Conservation (phyloP, 2,888 invertebrate species). For the Dryadula phaetusa region DNA sequence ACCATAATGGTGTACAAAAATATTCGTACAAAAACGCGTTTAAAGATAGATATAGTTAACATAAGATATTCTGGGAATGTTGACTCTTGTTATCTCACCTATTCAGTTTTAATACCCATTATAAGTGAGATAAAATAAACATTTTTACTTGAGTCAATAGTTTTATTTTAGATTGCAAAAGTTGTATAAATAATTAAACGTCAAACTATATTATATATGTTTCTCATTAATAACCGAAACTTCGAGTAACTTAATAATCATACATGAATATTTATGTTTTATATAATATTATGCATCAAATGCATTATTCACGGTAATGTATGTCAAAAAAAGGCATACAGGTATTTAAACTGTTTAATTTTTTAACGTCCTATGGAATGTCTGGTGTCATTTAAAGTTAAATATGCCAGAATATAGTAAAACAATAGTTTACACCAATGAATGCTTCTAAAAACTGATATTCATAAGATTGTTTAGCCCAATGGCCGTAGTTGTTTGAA, state of each 20-base stretch:
- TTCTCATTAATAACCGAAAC: neutral
- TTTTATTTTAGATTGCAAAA: constrained; percentile 2
- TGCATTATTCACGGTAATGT: neutral
- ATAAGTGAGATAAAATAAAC: constrained; percentile 4
- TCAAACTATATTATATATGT: neutral
- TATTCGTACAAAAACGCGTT: neutral
- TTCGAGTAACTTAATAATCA: neutral
- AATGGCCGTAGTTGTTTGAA: neutral
- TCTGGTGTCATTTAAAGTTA: neutral
- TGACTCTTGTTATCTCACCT: neutral
- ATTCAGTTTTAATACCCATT: neutral
- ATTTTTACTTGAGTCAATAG: constrained; percentile 1
- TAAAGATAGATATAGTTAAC: neutral
- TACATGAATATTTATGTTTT: constrained; percentile 1
- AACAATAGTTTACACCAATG: neutral
- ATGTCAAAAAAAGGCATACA: neutral
- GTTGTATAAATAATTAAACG: neutral
- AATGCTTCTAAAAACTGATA: neutral
- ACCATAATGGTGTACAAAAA: neutral
- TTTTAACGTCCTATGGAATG: neutral
- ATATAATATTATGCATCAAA: neutral
- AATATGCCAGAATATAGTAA: neutral
- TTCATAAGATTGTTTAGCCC: neutral
- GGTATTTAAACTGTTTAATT: neutral
- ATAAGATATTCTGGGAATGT: neutral